Percentiles rank a stretch among this genome's conserved stretches.
These are phyloP conservation scores for Poliocrania exsul DNA, from an alignment of 2,797 vertebrate genomes.

Conservation along the genomic window DNA sequence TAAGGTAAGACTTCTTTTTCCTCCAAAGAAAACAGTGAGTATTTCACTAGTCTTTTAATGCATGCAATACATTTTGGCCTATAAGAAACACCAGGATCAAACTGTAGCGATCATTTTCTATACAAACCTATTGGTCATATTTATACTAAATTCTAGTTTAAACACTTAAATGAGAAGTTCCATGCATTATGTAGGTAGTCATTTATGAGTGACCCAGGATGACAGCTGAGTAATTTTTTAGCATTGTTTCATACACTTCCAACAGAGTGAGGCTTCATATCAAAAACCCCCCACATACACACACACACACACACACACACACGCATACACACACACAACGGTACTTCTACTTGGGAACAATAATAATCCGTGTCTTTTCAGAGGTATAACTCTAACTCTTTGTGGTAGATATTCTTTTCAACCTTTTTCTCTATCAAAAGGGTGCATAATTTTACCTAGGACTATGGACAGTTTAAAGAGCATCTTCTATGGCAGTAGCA, in stretches of 20 bases:
- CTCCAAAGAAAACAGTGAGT: background rate
- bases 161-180: background rate
- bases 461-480: background rate
- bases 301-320: background rate
- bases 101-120: background rate
- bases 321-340: background rate
- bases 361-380: background rate
- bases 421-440: background rate
- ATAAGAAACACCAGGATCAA: background rate
- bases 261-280: background rate
- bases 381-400: background rate
- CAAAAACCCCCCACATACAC: accelerated
- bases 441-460: background rate
- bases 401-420: background rate
- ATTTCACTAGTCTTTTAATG: background rate
- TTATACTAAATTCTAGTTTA: background rate
- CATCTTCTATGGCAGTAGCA: background rate
- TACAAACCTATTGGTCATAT: background rate
- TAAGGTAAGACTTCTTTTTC: background rate
- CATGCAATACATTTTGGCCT: background rate
- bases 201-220: background rate
- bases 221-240: background rate
- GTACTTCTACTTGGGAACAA: background rate
- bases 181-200: background rate
- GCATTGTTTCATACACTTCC: background rate